A percentile compares a stretch with the other conserved stretches of the same genome.
phyloP scores from a whole-genome alignment of 2,888 invertebrate genomes.

The Caenorhabditis zanzibari region DNA sequence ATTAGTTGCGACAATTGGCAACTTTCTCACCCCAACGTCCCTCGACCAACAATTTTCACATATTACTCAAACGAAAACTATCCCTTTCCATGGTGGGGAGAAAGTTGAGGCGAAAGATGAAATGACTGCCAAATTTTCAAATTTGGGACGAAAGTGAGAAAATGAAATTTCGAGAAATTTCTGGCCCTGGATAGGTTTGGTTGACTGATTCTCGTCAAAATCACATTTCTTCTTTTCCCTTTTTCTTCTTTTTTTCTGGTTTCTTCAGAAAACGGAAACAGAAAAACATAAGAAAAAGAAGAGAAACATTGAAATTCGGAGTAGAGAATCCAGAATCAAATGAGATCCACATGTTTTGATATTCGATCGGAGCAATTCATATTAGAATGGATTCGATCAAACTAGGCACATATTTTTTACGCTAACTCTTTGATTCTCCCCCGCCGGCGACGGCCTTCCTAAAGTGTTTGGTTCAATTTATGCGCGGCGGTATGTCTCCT shows the following conservation, averaged over 20 bases:
- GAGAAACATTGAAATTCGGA: background rate
- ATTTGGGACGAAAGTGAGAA: conserved; percentile 47
- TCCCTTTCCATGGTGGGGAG: conserved; percentile 5
- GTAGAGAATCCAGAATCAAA: conserved; percentile 13
- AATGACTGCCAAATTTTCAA: conserved; percentile 26
- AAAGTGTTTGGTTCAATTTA: conserved; percentile 47
- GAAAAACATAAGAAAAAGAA: conserved; percentile 4
- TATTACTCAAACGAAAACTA: background rate
- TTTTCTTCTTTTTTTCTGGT: background rate
- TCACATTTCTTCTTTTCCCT: conserved; percentile 22
- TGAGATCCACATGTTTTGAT: conserved; percentile 40
- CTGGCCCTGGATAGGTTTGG: conserved; percentile 39
- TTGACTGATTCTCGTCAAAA: conserved; percentile 40
- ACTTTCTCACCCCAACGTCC: background rate
- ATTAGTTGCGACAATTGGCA: conserved; percentile 42
- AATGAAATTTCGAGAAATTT: conserved; percentile 32
- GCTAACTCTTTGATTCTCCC: conserved; percentile 9
- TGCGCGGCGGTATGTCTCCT: conserved; percentile 33
- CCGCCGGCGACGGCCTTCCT: background rate
- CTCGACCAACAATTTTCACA: background rate
- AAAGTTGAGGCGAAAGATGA: conserved; percentile 2
- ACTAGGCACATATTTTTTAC: conserved; percentile 37
- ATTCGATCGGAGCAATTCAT: background rate
- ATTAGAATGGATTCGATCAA: conserved; percentile 9
- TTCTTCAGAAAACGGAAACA: background rate